Evolutionary conservation across 2,797 vertebrate species (phyloP).

Genomic region (Sylvia borin): DNA sequence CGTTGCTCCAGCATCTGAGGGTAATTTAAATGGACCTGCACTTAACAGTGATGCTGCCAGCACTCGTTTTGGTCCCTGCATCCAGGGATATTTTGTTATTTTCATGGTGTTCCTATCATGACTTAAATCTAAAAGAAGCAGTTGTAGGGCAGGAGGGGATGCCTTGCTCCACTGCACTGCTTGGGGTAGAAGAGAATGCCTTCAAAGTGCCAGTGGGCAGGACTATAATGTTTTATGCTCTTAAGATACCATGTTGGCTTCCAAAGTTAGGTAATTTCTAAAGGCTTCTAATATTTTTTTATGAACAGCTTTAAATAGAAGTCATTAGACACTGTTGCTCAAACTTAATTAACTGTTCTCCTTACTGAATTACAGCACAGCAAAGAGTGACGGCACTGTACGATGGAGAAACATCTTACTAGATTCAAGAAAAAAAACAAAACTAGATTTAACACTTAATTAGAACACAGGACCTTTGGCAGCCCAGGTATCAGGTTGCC

Average conservation of each 20-base stretch:
- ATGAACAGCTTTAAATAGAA: constrained; percentile 64
- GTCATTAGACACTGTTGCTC: constrained; percentile 62
- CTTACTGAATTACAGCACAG: constrained; percentile 52
- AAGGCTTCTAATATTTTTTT: constrained; percentile 21
- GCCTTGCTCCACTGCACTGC: not conserved
- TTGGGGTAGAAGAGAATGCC: not conserved
- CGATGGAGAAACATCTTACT: constrained; percentile 17
- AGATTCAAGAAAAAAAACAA: not conserved
- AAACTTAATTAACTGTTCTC: constrained; percentile 66
- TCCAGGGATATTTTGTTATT: not conserved
- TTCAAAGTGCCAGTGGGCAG: not conserved
- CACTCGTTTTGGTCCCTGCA: not conserved
- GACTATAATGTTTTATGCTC: not conserved
- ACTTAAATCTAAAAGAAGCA: not conserved
- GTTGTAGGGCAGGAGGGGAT: not conserved
- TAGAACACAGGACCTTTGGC: constrained; percentile 43
- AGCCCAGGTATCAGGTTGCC: not conserved
- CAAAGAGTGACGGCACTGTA: not conserved
- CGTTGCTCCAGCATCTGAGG: not conserved
- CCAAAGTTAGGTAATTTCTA: not conserved
- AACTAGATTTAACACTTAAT: constrained; percentile 46
- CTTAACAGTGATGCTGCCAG: not conserved
- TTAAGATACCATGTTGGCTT: not conserved
- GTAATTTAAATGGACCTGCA: not conserved
- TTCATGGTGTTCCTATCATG: not conserved